A percentile compares a stretch with the other conserved stretches of the same genome.
These are phyloP conservation scores for Neodiprion pinetum DNA, from an alignment of 1,140 invertebrate genomes.

Conservation along the genomic window DNA sequence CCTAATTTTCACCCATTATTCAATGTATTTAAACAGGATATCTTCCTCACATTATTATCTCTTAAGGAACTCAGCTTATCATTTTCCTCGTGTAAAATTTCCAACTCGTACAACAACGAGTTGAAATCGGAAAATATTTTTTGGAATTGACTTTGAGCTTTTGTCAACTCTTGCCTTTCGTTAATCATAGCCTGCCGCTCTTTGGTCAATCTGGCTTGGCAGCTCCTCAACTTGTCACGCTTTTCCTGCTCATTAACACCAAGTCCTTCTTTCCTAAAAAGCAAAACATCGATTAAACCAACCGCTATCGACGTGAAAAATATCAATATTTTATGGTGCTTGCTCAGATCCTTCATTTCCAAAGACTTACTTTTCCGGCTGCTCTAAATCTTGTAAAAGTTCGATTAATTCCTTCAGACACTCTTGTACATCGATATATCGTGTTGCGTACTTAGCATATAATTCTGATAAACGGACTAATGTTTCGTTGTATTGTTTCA, in stretches of 20 bases:
- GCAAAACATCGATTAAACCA: background rate
- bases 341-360: background rate
- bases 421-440: conserved; percentile 33
- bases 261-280: background rate
- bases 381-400: conserved; percentile 31
- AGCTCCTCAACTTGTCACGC: conserved; percentile 29
- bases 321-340: too few species aligned
- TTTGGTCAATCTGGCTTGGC: conserved; percentile 32
- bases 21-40: too few species aligned
- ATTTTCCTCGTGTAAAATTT: conserved; percentile 41
- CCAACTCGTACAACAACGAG: conserved; percentile 39
- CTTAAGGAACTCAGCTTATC: conserved; percentile 31
- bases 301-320: background rate
- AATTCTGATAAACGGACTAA: conserved; percentile 51
- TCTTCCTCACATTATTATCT: conserved; percentile 10
- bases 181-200: conserved; percentile 37
- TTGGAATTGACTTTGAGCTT: conserved; percentile 44
- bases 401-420: conserved; percentile 35
- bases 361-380: conserved; percentile 9
- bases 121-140: conserved; percentile 49
- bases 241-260: background rate
- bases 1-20: too few species aligned
- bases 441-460: conserved; percentile 33
- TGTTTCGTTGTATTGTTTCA: conserved; percentile 59
- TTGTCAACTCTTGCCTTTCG: conserved; percentile 39